phyloP scores from a whole-genome alignment of 2,888 invertebrate genomes.

The Euphydryas editha region DNA sequence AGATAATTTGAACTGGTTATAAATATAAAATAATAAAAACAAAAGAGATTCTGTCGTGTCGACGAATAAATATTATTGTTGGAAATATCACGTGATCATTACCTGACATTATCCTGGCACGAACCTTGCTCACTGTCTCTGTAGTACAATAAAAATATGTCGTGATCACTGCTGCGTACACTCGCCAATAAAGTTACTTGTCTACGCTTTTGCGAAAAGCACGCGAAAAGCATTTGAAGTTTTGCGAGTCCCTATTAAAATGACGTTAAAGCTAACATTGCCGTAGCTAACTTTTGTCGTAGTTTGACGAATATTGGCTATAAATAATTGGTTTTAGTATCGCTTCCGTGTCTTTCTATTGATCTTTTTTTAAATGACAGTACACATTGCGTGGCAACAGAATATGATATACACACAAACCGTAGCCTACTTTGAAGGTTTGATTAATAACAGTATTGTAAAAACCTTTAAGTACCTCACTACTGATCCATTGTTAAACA shows the following conservation, averaged over 20 bases:
- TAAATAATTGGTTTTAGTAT: slow-evolving; percentile 45
- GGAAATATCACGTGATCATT: slow-evolving; percentile 69
- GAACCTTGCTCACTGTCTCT: slow-evolving; percentile 49
- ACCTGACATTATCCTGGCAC: slow-evolving; percentile 59
- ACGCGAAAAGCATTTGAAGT: slow-evolving; percentile 32
- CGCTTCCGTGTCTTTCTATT: slow-evolving; percentile 50
- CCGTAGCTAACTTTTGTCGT: slow-evolving; percentile 25
- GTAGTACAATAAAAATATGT: slow-evolving; percentile 42
- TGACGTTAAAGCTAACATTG: slow-evolving; percentile 32
- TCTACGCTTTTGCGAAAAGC: slow-evolving; percentile 38
- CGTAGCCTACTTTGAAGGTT: background rate
- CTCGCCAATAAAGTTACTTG: slow-evolving; percentile 44
- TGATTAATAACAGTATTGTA: no score
- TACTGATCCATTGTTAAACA: no score
- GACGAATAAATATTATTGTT: slow-evolving; percentile 27
- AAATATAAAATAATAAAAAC: slow-evolving; percentile 5
- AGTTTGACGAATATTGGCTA: slow-evolving; percentile 39
- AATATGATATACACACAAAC: slow-evolving; percentile 52
- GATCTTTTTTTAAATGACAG: slow-evolving; percentile 51
- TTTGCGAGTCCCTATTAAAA: slow-evolving; percentile 27
- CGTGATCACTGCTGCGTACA: slow-evolving; percentile 49
- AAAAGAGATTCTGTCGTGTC: slow-evolving; percentile 20
- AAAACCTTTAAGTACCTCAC: no score
- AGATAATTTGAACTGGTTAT: background rate
- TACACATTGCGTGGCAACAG: slow-evolving; percentile 45